phyloP scores from a whole-genome alignment of 2,113 vertebrate genomes.

The Cacatua alba region DNA sequence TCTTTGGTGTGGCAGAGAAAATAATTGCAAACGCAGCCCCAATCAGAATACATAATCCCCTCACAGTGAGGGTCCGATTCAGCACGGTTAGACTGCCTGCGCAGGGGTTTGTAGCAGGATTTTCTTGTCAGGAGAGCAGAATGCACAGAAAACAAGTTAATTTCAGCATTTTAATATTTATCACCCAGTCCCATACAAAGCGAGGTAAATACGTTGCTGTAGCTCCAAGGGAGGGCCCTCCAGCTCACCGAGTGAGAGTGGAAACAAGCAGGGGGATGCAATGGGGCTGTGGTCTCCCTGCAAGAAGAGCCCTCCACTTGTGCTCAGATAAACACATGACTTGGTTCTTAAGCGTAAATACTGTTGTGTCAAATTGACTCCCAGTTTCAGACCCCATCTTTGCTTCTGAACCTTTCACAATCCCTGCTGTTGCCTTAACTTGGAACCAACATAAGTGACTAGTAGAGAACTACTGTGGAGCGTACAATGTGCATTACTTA shows the following conservation, averaged over 20 bases:
- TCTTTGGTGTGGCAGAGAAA: slow-evolving; percentile 58
- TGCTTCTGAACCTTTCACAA: not conserved
- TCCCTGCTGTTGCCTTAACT: not conserved
- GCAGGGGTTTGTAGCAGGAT: not conserved
- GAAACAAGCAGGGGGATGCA: not conserved
- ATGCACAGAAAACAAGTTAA: slow-evolving; percentile 52
- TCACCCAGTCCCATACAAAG: not conserved
- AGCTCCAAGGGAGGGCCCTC: not conserved
- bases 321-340: not conserved
- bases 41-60: slow-evolving; percentile 64
- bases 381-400: not conserved
- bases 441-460: not conserved
- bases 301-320: not conserved
- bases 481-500: not conserved
- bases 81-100: not conserved
- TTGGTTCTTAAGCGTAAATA: not conserved
- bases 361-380: not conserved
- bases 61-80: slow-evolving; percentile 24
- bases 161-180: slow-evolving; percentile 23
- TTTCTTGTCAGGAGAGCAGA: slow-evolving; percentile 50
- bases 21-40: slow-evolving; percentile 62
- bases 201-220: not conserved
- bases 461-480: not conserved
- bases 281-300: not conserved
- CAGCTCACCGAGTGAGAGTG: not conserved